Evolutionary conservation across 2,797 vertebrate species (phyloP).

Genomic region (Loriculus beryllinus): DNA sequence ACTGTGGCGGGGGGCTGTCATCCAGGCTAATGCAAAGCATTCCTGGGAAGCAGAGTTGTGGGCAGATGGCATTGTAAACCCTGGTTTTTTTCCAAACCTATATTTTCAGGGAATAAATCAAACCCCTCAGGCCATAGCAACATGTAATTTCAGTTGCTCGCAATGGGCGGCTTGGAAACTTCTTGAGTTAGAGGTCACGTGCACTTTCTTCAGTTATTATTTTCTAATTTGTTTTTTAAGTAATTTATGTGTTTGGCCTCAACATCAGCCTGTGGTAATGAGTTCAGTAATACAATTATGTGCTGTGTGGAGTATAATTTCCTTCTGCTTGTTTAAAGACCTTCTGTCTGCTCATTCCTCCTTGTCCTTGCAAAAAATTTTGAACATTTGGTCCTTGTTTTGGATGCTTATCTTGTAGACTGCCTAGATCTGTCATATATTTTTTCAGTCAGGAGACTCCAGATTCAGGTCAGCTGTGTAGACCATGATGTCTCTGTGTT

Average conservation of each 20-base stretch:
- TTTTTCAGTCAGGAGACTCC: background rate
- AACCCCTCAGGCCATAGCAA: background rate
- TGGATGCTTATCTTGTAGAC: background rate
- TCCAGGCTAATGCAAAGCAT: background rate
- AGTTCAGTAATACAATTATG: background rate
- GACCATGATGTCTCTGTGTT: background rate
- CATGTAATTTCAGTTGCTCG: background rate
- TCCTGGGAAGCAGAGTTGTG: background rate
- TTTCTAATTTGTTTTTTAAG: background rate
- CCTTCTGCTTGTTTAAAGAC: constrained; percentile 31
- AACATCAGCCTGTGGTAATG: background rate
- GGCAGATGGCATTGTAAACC: background rate
- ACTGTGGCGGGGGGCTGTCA: background rate
- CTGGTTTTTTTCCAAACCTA: background rate
- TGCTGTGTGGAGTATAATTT: constrained; percentile 1
- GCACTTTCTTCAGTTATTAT: background rate
- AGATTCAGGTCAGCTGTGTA: background rate
- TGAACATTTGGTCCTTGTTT: background rate
- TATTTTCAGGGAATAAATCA: background rate
- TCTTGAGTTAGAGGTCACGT: background rate
- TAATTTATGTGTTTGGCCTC: constrained; percentile 35
- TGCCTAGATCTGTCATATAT: background rate
- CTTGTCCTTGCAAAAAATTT: constrained; percentile 16
- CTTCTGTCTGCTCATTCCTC: background rate
- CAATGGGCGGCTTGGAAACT: background rate